A percentile compares a stretch with the other conserved stretches of the same genome.
These are phyloP conservation scores for Hyperoodon ampullatus DNA, from an alignment of 2,113 vertebrate genomes.

Conservation along the genomic window DNA sequence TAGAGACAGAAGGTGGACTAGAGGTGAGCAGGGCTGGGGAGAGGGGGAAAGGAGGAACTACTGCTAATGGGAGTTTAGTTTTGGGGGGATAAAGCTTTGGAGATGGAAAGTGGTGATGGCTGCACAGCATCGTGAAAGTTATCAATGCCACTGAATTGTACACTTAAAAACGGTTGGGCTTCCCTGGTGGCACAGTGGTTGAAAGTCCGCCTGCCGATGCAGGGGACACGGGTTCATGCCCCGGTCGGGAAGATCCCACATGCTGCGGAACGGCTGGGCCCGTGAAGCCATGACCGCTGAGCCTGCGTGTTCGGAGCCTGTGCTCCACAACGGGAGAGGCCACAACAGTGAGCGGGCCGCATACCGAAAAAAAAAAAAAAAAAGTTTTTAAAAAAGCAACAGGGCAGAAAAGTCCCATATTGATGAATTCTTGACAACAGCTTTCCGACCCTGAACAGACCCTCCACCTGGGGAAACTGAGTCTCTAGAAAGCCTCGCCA, in stretches of 20 bases:
- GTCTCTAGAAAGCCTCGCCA: not conserved
- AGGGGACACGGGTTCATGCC: too few relatives aligned
- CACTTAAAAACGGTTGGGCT: not conserved
- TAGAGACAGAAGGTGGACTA: not conserved
- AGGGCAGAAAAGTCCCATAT: not conserved
- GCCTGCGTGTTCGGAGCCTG: too few relatives aligned
- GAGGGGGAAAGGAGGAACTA: too few relatives aligned
- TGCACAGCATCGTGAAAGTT: fast-evolving
- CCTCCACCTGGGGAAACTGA: fast-evolving
- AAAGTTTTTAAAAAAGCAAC: not conserved
- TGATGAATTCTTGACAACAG: not conserved
- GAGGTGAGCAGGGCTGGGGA: not conserved
- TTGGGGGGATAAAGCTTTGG: not conserved
- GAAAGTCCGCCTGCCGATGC: too few relatives aligned
- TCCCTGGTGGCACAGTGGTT: too few relatives aligned
- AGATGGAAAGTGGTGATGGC: not conserved
- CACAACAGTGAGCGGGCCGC: too few relatives aligned
- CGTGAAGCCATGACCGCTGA: too few relatives aligned
- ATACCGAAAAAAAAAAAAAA: too few relatives aligned
- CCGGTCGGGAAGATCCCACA: too few relatives aligned
- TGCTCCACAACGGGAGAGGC: too few relatives aligned
- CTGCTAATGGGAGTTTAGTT: not conserved
- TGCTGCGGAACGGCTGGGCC: too few relatives aligned
- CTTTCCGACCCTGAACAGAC: not conserved
- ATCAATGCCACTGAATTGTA: not conserved